Conservation (phyloP, 2,113 vertebrate genomes). For the Ctenomys sociabilis region DNA sequence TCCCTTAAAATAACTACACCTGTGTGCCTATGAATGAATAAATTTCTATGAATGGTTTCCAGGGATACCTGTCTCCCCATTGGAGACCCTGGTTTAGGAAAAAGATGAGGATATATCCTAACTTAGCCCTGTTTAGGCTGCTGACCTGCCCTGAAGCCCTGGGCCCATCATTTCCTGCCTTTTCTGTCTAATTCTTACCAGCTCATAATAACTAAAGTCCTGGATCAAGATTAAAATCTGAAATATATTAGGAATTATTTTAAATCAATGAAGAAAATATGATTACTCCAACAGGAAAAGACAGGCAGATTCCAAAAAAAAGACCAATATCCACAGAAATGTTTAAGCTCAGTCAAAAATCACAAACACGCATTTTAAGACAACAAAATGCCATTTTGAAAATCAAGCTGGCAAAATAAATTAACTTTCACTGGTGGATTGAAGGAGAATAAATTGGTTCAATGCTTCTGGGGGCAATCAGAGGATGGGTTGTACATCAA, state of each 20-base stretch:
- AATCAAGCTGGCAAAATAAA: conserved; percentile 39
- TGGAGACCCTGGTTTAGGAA: not conserved
- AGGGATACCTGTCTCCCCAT: not conserved
- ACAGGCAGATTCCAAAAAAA: not conserved
- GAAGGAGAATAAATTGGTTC: not conserved
- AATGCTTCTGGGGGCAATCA: not conserved
- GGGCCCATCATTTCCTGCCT: not conserved
- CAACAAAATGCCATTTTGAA: not conserved
- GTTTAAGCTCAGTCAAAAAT: not conserved
- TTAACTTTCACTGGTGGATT: not conserved
- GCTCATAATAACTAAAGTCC: not conserved
- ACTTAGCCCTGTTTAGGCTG: not conserved
- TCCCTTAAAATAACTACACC: not conserved
- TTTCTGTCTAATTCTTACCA: not conserved
- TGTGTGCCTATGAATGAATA: not conserved
- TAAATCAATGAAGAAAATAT: conserved; percentile 20
- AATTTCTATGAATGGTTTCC: not conserved
- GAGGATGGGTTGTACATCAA: not conserved
- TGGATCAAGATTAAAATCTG: not conserved
- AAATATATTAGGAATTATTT: conserved; percentile 20
- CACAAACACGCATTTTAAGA: not conserved
- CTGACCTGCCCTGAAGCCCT: not conserved
- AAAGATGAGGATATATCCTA: not conserved
- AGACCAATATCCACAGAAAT: not conserved
- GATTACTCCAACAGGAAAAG: not conserved